Base-by-base conservation (phyloP, 1,140 invertebrate genomes). In the Pogonomyrmex californicus region DNA sequence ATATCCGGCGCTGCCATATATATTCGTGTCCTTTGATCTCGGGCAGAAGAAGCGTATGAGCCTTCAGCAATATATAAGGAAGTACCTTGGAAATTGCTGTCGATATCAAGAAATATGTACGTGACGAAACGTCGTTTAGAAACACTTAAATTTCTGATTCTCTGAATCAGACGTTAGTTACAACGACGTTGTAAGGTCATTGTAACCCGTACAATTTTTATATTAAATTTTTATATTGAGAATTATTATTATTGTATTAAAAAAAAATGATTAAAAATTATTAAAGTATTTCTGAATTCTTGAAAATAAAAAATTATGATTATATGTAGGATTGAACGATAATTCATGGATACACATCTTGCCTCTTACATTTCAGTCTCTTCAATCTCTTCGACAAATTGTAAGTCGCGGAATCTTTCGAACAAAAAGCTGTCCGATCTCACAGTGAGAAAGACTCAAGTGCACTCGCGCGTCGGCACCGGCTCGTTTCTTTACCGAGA, bases 401-500 rank as follows among this genome's bases (percentile, higher is more conserved):
- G 51, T 58, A 82, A 82, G 79, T 83, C 79, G n/a, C 51, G 23
- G 12, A 66, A 71, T 71, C 68, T 58, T 33, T 30, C 41, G 79
- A 83, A 83, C 68, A 81, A 81, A 81, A 81, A 81, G 14, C 77
- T 68, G 63, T 41, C 65, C 77, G 77, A 81, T 70, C 47, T 81
- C 2, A 44, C 54, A 62, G 54, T 44, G 44, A 36, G 79, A 83
- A 83, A 62, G 68, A 83, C 68, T 73, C 68, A 38, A 75, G 79
- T 60, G 54, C 47, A 75, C 79, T 82, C 79, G 66, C 79, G 66
- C 60, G 76, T 79, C 60, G 60, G 47, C 54, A 56, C 36, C 63
- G 78, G 49, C 63, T 83, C 79, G 79, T 83, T 83, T 75, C 68
- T 83, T 83, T 83, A 83, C 68, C 54, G 68, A 75, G 79, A 75